A percentile compares a stretch with the other conserved stretches of the same genome.
Conservation (phyloP, 2,113 vertebrate species). For the Spilogale gracilis region DNA sequence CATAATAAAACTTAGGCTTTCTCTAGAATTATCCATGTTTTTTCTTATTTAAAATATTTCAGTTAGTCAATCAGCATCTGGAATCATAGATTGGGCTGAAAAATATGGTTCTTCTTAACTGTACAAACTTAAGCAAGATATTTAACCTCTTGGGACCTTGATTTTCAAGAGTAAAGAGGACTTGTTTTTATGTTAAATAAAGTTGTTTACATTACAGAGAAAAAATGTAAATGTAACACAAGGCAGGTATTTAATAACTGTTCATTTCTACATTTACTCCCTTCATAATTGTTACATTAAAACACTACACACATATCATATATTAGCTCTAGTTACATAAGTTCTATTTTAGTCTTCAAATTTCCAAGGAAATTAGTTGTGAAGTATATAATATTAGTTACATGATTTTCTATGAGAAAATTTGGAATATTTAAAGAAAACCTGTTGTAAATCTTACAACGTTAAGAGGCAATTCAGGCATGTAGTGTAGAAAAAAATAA, state of each 20-base stretch:
- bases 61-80: background rate
- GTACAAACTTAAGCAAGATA: background rate
- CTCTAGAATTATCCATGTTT: background rate
- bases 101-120: background rate
- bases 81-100: background rate
- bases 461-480: constrained; percentile 59
- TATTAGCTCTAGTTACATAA: background rate
- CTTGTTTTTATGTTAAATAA: constrained; percentile 2
- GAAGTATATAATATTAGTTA: constrained; percentile 23
- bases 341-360: constrained; percentile 55
- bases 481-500: background rate
- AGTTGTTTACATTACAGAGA: background rate
- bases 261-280: background rate
- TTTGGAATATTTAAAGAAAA: constrained; percentile 69
- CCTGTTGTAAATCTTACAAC: constrained; percentile 48
- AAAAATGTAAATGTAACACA: background rate
- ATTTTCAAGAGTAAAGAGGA: constrained; percentile 16
- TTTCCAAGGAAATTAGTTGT: constrained; percentile 51
- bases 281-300: background rate
- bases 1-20: background rate
- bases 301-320: background rate
- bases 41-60: background rate
- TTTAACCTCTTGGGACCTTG: background rate
- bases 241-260: background rate
- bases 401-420: constrained; percentile 35